Conservation (phyloP, 2,797 vertebrate species). For the Emys orbicularis region DNA sequence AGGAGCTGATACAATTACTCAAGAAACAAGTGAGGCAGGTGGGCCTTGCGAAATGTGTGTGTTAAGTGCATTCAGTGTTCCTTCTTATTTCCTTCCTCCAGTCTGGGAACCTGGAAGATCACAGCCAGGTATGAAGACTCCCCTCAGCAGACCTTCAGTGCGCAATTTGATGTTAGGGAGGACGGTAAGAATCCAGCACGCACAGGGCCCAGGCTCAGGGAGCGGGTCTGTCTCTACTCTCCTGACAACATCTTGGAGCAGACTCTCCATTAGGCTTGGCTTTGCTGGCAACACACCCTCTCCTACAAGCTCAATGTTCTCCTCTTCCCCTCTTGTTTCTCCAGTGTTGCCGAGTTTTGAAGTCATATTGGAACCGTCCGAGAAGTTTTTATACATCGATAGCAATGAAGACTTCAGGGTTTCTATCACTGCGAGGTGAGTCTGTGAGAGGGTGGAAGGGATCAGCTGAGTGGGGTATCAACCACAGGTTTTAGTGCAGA, state of each 20-base stretch:
- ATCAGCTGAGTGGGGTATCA: not conserved
- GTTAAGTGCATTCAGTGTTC: not conserved
- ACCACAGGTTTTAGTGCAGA: not conserved
- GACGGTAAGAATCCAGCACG: conserved; percentile 83
- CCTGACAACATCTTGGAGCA: not conserved
- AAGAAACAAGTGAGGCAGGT: not conserved
- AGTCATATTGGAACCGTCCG: conserved; percentile 52
- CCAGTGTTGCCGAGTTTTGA: conserved; percentile 83
- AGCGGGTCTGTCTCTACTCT: not conserved
- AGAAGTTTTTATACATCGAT: conserved; percentile 80
- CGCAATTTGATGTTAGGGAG: conserved; percentile 91
- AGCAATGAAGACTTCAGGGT: conserved; percentile 56
- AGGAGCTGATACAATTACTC: not conserved
- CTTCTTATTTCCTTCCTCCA: conserved; percentile 49
- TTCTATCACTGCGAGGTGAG: conserved; percentile 74
- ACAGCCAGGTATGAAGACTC: conserved; percentile 80
- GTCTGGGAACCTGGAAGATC: conserved; percentile 87
- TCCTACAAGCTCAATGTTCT: not conserved
- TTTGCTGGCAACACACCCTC: not conserved
- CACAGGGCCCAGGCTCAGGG: not conserved
- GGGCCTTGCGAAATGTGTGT: not conserved
- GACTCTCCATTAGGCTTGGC: not conserved
- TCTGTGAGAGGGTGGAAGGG: not conserved
- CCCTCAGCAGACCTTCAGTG: conserved; percentile 78
- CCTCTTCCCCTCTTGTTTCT: not conserved